Conservation (phyloP, 2,797 vertebrate genomes). For the Lateolabrax maculatus region DNA sequence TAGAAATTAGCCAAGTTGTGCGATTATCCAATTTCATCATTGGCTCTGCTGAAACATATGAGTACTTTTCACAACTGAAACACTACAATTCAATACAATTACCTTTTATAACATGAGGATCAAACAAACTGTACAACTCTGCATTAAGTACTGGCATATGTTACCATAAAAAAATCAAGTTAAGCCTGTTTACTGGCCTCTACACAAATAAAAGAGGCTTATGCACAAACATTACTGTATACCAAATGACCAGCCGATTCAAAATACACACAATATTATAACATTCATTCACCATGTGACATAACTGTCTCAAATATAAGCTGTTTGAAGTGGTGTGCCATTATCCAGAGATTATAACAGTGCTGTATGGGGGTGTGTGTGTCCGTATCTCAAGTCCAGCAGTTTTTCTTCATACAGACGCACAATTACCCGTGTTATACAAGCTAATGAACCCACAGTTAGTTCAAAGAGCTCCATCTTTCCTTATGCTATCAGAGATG, state of each 20-base stretch:
- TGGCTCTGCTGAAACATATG: background rate
- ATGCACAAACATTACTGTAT: background rate
- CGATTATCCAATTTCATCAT: background rate
- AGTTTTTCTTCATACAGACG: constrained; percentile 34
- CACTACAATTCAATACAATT: background rate
- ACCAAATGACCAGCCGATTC: background rate
- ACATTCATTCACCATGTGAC: background rate
- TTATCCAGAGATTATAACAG: constrained; percentile 13
- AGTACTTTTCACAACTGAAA: background rate
- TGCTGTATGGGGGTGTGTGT: constrained; percentile 27
- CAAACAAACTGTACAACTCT: background rate
- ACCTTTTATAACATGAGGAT: background rate
- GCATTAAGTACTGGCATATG: too few species aligned
- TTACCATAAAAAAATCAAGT: too few species aligned
- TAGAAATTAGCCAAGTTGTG: background rate
- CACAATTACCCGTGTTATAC: constrained; percentile 54
- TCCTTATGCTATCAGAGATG: constrained; percentile 49
- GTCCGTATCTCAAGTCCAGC: constrained; percentile 25
- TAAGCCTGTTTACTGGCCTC: background rate
- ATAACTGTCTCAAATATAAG: constrained; percentile 16
- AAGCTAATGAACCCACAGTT: constrained; percentile 57
- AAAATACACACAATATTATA: constrained; percentile 3
- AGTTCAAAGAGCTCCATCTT: constrained; percentile 53
- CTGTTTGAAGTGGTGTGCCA: background rate
- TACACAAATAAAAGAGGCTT: background rate